These are phyloP conservation scores for Petrosia ficiformis DNA, from an alignment of 37 sponge, comb jelly and placozoan genomes.

Conservation along the genomic window DNA sequence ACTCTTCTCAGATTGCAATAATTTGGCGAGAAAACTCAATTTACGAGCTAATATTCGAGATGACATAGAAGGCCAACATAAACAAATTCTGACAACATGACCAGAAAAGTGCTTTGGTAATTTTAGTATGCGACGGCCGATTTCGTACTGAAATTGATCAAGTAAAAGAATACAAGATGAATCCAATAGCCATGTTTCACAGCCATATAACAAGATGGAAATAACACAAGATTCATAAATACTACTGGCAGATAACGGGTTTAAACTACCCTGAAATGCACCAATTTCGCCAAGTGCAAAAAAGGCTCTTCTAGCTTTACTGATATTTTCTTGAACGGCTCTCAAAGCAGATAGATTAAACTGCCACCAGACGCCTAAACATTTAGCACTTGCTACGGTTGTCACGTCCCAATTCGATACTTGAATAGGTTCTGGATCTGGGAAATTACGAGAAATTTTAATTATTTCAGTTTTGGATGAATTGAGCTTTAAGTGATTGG, in stretches of 20 bases:
- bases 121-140: conserved; percentile 1
- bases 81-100: background rate
- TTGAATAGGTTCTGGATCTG: background rate
- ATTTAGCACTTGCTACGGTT: background rate
- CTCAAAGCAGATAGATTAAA: conserved; percentile 10
- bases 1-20: no score
- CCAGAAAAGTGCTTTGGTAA: conserved; percentile 3
- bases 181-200: conserved; percentile 3
- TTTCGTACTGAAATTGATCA: conserved; percentile 18
- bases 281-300: conserved; percentile 16
- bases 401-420: background rate
- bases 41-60: no score
- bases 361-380: conserved; percentile 18
- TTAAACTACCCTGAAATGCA: conserved; percentile 10
- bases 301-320: conserved; percentile 25
- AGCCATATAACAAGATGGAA: background rate
- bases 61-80: no score
- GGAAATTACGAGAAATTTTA: background rate
- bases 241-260: conserved; percentile 9
- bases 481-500: conserved; percentile 12
- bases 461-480: conserved; percentile 23
- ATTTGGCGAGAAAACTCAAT: no score
- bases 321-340: conserved; percentile 3
- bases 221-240: conserved; percentile 8
- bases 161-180: background rate